Evolutionary conservation across 2,797 vertebrate species (phyloP).

Genomic region (Propithecus deckenii): DNA sequence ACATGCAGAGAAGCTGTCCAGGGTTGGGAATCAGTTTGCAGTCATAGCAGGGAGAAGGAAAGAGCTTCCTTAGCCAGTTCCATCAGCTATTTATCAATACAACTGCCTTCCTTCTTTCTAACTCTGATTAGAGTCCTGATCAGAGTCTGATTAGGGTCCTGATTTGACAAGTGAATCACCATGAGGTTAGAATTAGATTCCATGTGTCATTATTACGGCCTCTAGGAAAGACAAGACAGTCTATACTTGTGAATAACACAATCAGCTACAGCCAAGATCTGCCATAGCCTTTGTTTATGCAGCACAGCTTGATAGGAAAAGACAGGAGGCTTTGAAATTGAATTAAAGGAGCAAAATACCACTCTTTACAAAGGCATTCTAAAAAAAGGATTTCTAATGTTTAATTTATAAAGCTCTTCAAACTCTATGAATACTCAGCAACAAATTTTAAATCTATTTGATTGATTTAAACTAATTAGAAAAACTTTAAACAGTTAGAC

Average conservation of each 20-base stretch:
- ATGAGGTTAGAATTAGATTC: background rate
- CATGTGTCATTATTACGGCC: background rate
- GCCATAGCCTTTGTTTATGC: background rate
- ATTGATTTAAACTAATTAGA: background rate
- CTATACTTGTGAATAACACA: background rate
- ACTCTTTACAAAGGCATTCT: slow-evolving; percentile 16
- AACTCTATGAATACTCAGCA: background rate
- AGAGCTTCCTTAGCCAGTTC: background rate
- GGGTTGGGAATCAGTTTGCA: background rate
- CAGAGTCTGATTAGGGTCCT: background rate
- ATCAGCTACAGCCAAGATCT: background rate
- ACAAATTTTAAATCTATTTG: slow-evolving; percentile 12
- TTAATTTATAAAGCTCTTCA: slow-evolving; percentile 16
- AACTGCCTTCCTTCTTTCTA: background rate
- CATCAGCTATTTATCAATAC: background rate
- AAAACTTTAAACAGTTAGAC: background rate
- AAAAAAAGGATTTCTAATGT: background rate
- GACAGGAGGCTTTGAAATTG: background rate
- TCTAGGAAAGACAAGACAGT: background rate
- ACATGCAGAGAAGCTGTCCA: background rate
- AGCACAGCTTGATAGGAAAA: background rate
- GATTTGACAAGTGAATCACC: background rate
- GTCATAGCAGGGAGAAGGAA: background rate
- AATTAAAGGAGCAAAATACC: background rate
- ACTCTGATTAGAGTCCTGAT: background rate